Evolutionary conservation across 2,888 invertebrate species (phyloP).

Genomic region (Scaptomyza reducta): DNA sequence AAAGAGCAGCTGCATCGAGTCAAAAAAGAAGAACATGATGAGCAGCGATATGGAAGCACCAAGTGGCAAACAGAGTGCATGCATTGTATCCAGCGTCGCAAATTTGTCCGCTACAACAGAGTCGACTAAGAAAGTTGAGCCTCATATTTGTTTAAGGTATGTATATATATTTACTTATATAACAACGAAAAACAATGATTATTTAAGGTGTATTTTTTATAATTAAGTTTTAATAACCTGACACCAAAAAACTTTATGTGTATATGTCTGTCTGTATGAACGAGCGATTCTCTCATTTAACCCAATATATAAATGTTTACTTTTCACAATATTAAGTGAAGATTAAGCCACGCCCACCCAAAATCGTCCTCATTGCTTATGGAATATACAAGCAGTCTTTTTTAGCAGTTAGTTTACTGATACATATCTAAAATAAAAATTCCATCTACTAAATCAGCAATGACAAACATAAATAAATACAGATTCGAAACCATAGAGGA

Average conservation of each 20-base stretch:
- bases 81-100: slow-evolving; percentile 98
- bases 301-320: too few species aligned
- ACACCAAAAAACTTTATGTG: too few species aligned
- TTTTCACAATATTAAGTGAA: too few species aligned
- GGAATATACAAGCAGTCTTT: too few species aligned
- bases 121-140: slow-evolving; percentile 12
- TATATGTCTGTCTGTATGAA: too few species aligned
- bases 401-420: too few species aligned
- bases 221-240: too few species aligned
- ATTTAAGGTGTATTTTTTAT: too few species aligned
- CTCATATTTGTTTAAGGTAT: neutral
- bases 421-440: neutral
- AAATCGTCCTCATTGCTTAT: too few species aligned
- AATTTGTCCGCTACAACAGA: slow-evolving; percentile 86
- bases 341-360: too few species aligned
- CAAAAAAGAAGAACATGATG: slow-evolving; percentile 99
- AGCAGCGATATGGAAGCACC: slow-evolving; percentile 98
- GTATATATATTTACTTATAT: neutral
- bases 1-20: slow-evolving; percentile 98
- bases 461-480: neutral
- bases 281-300: too few species aligned
- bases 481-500: neutral
- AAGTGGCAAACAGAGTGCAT: slow-evolving; percentile 97
- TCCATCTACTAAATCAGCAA: neutral
- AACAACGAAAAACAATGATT: neutral